These are phyloP conservation scores for Drosophila tsacasi DNA, from an alignment of 1,140 invertebrate genomes.

Conservation along the genomic window DNA sequence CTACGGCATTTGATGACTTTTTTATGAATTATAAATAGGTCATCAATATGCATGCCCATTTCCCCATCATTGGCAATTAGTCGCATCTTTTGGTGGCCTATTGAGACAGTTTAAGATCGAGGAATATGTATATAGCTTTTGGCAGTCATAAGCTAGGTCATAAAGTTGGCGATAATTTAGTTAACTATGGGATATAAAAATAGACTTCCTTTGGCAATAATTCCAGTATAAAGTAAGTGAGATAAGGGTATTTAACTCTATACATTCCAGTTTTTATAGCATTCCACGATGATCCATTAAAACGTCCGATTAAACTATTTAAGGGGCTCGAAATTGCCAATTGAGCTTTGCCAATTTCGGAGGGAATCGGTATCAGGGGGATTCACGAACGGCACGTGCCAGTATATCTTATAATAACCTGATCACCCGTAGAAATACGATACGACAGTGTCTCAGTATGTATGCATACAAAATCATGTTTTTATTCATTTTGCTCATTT, in stretches of 20 bases:
- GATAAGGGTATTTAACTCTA: conserved; percentile 5
- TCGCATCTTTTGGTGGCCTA: conserved; percentile 10
- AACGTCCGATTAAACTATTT: conserved; percentile 38
- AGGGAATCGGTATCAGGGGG: not conserved
- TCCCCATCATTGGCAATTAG: conserved; percentile 15
- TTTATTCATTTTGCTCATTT: conserved; percentile 58
- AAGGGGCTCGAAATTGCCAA: conserved; percentile 34
- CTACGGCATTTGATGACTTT: not conserved
- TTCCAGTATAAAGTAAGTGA: no score
- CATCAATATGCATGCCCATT: conserved; percentile 22
- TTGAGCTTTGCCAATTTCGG: conserved; percentile 15
- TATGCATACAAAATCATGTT: conserved; percentile 65
- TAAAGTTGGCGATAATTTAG: not conserved
- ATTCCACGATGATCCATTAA: conserved; percentile 25
- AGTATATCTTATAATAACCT: conserved; percentile 3
- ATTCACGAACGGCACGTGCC: conserved; percentile 31
- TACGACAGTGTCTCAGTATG: conserved; percentile 1
- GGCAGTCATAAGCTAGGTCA: not conserved
- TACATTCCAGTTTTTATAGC: not conserved
- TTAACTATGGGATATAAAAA: not conserved
- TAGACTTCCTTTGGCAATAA: not conserved
- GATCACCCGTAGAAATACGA: conserved; percentile 17
- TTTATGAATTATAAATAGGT: conserved; percentile 9
- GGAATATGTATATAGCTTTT: not conserved
- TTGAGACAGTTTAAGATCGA: conserved; percentile 1